Conservation (phyloP, 1,140 invertebrate genomes). For the Planococcus citri region DNA sequence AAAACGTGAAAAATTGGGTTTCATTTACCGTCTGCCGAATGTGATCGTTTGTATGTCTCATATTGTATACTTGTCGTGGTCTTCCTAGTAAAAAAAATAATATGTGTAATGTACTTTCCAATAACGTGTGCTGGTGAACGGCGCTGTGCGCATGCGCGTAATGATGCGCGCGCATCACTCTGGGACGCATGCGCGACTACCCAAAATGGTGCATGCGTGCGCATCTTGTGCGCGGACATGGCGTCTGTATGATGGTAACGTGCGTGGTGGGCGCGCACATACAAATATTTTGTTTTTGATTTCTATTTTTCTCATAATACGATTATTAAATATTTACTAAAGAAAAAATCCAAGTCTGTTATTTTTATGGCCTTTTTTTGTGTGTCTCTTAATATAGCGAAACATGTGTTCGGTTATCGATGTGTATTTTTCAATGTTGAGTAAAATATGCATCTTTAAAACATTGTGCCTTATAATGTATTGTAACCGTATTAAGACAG, state of each 20-base stretch:
- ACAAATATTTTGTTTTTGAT: not conserved
- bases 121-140: too few relatives aligned
- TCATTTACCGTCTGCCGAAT: too few relatives aligned
- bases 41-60: not conserved
- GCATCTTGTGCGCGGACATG: too few relatives aligned
- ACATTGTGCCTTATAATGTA: constrained; percentile 7
- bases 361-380: not conserved
- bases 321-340: too few relatives aligned
- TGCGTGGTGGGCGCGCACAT: too few relatives aligned
- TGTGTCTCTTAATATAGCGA: not conserved
- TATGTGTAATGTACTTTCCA: too few relatives aligned
- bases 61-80: not conserved
- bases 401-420: not conserved
- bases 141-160: too few relatives aligned
- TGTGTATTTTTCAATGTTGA: not conserved
- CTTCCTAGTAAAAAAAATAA: constrained; percentile 1
- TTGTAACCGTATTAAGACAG: constrained; percentile 6
- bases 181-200: not conserved
- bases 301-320: not conserved
- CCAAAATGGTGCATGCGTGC: too few relatives aligned
- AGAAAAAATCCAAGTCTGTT: not conserved
- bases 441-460: not conserved
- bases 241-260: too few relatives aligned
- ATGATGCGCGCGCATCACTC: not conserved
- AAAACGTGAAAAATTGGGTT: too few relatives aligned